Conservation (phyloP, 1,140 invertebrate species). For the Pseudachorutes palmiensis region DNA sequence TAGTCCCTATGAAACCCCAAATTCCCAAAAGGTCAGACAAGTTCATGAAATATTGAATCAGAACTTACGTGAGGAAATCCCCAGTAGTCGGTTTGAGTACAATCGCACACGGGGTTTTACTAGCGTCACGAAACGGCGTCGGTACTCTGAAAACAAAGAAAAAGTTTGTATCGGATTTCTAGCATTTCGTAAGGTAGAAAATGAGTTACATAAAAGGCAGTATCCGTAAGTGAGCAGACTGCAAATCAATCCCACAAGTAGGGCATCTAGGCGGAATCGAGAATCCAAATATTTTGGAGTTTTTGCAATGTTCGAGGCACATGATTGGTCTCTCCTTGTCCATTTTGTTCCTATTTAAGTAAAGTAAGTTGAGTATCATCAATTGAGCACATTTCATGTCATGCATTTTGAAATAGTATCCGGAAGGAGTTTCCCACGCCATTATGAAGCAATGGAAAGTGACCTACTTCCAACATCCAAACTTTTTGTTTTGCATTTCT, state of each 20-base stretch:
- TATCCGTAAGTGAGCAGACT: conserved; percentile 52
- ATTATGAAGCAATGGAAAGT: neutral
- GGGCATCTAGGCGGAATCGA: conserved; percentile 60
- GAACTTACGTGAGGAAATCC: conserved; percentile 67
- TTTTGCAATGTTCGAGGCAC: conserved; percentile 67
- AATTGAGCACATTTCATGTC: neutral
- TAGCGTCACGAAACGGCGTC: conserved; percentile 66
- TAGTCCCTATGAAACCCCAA: conserved; percentile 55
- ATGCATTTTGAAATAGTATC: neutral
- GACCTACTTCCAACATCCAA: conserved; percentile 4
- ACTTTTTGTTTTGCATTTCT: neutral
- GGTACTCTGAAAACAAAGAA: conserved; percentile 53
- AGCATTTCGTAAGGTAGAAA: no score
- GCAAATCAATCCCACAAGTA: conserved; percentile 55
- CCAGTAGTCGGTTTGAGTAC: conserved; percentile 69
- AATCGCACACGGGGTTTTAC: conserved; percentile 61
- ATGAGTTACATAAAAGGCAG: conserved; percentile 59
- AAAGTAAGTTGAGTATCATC: neutral
- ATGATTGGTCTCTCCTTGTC: conserved; percentile 61
- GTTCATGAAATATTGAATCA: conserved; percentile 16
- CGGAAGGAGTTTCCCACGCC: neutral
- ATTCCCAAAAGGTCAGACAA: neutral
- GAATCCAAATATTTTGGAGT: conserved; percentile 66
- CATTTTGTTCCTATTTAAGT: conserved; percentile 31
- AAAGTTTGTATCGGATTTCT: conserved; percentile 9